Base-by-base conservation (phyloP, 2,113 vertebrate species). In the Eubucco bourcierii region DNA sequence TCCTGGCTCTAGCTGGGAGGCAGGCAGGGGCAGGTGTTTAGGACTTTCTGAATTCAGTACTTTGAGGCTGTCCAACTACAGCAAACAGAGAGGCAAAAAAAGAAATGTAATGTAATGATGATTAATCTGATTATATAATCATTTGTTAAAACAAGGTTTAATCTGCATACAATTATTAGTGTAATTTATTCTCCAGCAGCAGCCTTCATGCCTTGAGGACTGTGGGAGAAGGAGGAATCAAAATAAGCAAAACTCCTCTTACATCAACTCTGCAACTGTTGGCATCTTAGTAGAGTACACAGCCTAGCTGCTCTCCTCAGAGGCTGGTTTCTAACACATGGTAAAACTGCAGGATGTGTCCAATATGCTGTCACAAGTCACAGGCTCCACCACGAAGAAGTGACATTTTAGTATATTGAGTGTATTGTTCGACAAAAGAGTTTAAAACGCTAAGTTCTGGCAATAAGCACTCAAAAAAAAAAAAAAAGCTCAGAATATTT, bases 261-360 rank as follows among this genome's bases (percentile, higher is more conserved):
- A 18, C 31, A 68, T 65, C 9, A 76, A 2, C 7, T 68, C 24
- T 33, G 9, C 44, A 76, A 12, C 19, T 53, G 9, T 4, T 89
- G 44, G 6, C 1, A 2, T 29, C 15, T 76, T 85, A 39, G 63
- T 67, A n/a, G 10, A 80, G 12, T 6, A 41, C 24, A 13, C 12
- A 65, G 52, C 6, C 6, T n/a, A 5, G 15, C 9, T 63, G 19
- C 15, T 85, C 37, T 9, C 17, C 29, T 52, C 0, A 0, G 21
- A 90, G 9, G 15, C 10, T 63, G 37, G 23, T 74, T 74, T 84
- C 41, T 75, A 25, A 75, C 5, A 1, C 1, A 2, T 46, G 41
- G n/a, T 31, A 78, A 80, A 87, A 71, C 10, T 46, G 15, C 37
- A 74, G 44, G 31, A 9, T 52, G 6, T 61, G 10, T 7, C 70